These are phyloP conservation scores for Philaenus spumarius DNA, from an alignment of 1,140 invertebrate genomes.

Conservation along the genomic window DNA sequence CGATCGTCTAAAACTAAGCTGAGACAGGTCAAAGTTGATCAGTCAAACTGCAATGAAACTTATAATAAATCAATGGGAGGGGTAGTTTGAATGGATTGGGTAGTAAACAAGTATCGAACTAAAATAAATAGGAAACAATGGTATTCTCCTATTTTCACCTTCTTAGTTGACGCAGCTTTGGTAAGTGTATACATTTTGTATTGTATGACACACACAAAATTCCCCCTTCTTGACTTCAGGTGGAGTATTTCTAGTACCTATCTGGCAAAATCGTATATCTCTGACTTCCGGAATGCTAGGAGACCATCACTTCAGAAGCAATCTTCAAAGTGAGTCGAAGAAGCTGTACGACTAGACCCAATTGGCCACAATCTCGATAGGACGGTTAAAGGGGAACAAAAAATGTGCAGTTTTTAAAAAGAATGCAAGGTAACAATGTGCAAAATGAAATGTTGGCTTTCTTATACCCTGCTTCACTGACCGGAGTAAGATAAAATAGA, in stretches of 20 bases:
- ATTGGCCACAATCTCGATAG: slow-evolving; percentile 20
- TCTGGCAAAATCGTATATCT: slow-evolving; percentile 21
- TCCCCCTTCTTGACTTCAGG: slow-evolving; percentile 23
- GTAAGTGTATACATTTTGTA: slow-evolving; percentile 25
- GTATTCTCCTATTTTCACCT: slow-evolving; percentile 25
- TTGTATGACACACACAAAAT: slow-evolving; percentile 22
- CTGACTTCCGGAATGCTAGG: slow-evolving; percentile 21
- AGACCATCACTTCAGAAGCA: slow-evolving; percentile 17
- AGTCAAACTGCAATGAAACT: slow-evolving; percentile 20
- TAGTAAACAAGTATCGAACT: no score
- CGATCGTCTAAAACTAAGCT: slow-evolving; percentile 23
- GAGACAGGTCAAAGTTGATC: slow-evolving; percentile 19
- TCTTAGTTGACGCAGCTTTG: slow-evolving; percentile 19
- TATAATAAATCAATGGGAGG: slow-evolving; percentile 26
- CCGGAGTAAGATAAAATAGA: slow-evolving; percentile 10
- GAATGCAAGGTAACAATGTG: slow-evolving; percentile 27
- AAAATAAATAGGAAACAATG: slow-evolving; percentile 23
- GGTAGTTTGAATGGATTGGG: slow-evolving; percentile 22
- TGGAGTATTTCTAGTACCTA: slow-evolving; percentile 22
- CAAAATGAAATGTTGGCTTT: slow-evolving; percentile 20
- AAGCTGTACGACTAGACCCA: slow-evolving; percentile 13
- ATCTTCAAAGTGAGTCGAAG: slow-evolving; percentile 10
- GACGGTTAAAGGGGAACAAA: slow-evolving; percentile 24
- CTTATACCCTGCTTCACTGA: slow-evolving; percentile 11
- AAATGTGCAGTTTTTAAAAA: slow-evolving; percentile 28